Conservation (phyloP, 2,888 invertebrate species). For the Stictocephala bisonia region DNA sequence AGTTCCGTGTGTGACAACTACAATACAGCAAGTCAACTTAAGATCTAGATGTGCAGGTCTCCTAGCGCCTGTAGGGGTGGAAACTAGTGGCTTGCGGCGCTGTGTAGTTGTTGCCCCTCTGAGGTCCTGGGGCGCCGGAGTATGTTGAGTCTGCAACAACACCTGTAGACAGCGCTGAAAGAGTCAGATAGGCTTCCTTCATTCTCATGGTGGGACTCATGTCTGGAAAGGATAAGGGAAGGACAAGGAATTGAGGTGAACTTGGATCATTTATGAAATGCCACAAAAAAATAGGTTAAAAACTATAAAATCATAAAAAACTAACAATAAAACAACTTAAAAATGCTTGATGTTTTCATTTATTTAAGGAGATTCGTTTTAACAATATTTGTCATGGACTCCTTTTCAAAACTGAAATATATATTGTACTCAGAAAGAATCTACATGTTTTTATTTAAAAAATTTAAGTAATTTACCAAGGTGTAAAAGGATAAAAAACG, state of each 20-base stretch:
- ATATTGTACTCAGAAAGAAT: too few relatives aligned
- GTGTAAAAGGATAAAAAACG: too few relatives aligned
- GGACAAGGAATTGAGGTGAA: constrained; percentile 48
- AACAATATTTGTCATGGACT: too few relatives aligned
- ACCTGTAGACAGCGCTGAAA: constrained; percentile 36
- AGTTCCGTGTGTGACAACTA: constrained; percentile 14
- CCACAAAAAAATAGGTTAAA: too few relatives aligned
- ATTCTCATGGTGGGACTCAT: constrained; percentile 46
- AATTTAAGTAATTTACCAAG: too few relatives aligned
- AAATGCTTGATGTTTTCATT: too few relatives aligned
- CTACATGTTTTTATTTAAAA: too few relatives aligned
- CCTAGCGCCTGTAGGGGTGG: constrained; percentile 67
- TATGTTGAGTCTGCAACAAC: constrained; percentile 56
- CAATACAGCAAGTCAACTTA: constrained; percentile 18
- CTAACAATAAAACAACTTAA: too few relatives aligned
- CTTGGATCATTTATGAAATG: constrained; percentile 35
- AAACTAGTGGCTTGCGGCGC: constrained; percentile 66
- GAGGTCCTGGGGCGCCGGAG: constrained; percentile 65
- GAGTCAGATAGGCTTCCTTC: constrained; percentile 47
- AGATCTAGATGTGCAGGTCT: constrained; percentile 55
- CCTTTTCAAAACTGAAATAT: too few relatives aligned
- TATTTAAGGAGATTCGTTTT: too few relatives aligned
- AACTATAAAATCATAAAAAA: too few relatives aligned
- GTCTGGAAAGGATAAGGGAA: constrained; percentile 50
- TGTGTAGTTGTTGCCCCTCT: constrained; percentile 65